Percentiles rank a stretch among this genome's conserved stretches.
Conservation (phyloP, 2,888 invertebrate species). For the Ernsta delagoae region DNA sequence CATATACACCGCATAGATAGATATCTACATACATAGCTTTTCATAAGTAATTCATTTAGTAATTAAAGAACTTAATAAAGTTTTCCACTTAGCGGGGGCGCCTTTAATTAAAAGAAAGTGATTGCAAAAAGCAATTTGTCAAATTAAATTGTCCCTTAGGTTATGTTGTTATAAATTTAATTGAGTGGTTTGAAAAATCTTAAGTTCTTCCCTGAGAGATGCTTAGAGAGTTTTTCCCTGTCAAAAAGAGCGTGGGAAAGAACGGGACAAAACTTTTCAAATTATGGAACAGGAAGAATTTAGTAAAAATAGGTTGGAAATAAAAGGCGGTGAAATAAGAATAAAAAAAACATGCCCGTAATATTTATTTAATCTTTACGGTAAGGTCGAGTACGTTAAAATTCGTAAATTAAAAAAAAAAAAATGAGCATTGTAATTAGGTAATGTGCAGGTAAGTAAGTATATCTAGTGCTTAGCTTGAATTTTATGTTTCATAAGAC, state of each 20-base stretch:
- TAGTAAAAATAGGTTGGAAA: background rate
- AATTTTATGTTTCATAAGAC: too few relatives aligned
- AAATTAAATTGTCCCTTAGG: conserved; percentile 36
- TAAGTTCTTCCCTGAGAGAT: background rate
- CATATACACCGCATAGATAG: too few relatives aligned
- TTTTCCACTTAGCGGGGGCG: conserved; percentile 49
- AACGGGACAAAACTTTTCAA: background rate
- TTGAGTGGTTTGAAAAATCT: background rate
- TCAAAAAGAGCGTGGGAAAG: background rate
- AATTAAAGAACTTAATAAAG: conserved; percentile 57
- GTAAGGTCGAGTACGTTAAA: too few relatives aligned
- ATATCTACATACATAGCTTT: too few relatives aligned
- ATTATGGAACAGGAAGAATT: background rate
- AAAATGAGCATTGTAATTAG: too few relatives aligned
- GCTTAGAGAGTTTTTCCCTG: background rate
- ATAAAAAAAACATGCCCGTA: too few relatives aligned
- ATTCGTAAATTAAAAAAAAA: too few relatives aligned
- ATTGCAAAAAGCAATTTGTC: conserved; percentile 52
- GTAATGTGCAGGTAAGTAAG: too few relatives aligned
- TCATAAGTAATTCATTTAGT: conserved; percentile 45
- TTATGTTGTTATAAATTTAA: background rate
- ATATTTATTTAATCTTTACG: too few relatives aligned
- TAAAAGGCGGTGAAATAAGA: background rate
- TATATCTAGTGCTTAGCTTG: too few relatives aligned
- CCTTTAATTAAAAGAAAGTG: conserved; percentile 53